These are phyloP conservation scores for Bufo gargarizans DNA, from an alignment of 2,113 vertebrate genomes.

Conservation along the genomic window DNA sequence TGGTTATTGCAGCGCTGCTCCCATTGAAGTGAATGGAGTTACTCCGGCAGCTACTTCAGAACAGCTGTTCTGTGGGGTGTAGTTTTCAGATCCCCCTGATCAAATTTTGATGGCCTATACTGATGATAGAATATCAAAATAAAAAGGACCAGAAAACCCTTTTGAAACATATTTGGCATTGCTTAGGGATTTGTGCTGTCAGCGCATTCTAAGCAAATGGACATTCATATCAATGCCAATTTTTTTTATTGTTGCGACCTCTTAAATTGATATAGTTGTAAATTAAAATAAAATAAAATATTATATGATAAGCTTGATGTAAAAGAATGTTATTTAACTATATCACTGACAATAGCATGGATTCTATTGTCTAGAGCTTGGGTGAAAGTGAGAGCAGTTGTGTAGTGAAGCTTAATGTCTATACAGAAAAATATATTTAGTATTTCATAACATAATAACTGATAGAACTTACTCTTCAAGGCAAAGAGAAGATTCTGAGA, in stretches of 20 bases:
- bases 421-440: neutral
- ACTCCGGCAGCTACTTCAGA: too few species aligned
- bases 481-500: slow-evolving; percentile 91
- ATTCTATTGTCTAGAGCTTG: neutral
- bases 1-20: too few species aligned
- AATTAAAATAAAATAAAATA: too few species aligned
- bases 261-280: neutral
- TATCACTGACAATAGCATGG: neutral
- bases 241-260: neutral
- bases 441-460: neutral
- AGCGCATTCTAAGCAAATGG: neutral
- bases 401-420: neutral
- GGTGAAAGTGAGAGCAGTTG: neutral
- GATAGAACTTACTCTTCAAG: slow-evolving; percentile 88
- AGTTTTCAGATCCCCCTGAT: too few species aligned
- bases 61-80: too few species aligned
- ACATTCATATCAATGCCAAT: neutral
- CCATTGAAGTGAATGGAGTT: too few species aligned
- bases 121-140: too few species aligned
- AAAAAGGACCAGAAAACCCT: too few species aligned
- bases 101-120: too few species aligned
- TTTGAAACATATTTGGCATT: neutral
- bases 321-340: neutral
- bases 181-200: neutral
- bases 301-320: neutral